A percentile compares a stretch with the other conserved stretches of the same genome.
Evolutionary conservation across 2,113 vertebrate genomes (phyloP).

Genomic region (Mungos mungo): DNA sequence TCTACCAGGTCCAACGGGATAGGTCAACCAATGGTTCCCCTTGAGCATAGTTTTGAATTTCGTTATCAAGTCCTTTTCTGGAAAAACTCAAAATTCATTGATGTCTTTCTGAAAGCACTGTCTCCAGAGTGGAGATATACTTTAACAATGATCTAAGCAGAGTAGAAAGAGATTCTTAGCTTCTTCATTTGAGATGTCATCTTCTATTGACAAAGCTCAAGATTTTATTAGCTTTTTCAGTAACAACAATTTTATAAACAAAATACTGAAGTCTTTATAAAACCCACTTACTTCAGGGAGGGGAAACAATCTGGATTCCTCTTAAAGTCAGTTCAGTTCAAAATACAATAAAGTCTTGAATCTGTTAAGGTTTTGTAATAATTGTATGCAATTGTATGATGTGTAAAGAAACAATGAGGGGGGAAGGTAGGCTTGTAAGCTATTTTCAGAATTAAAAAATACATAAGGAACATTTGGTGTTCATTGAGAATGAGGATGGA

Average conservation of each 20-base stretch:
- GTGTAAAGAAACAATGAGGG: not conserved
- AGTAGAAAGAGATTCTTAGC: not conserved
- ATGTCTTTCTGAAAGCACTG: not conserved
- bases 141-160: not conserved
- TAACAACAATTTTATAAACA: conserved; percentile 19
- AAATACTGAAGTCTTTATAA: not conserved
- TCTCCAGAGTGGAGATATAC: not conserved
- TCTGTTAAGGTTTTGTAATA: conserved; percentile 20
- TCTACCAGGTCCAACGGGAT: not conserved
- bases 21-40: not conserved
- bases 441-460: conserved; percentile 32
- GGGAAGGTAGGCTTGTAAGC: not conserved
- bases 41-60: not conserved
- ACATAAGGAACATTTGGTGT: not conserved
- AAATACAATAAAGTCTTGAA: conserved; percentile 6
- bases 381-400: conserved; percentile 18
- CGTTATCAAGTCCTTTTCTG: not conserved
- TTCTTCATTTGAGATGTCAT: not conserved
- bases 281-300: not conserved
- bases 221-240: not conserved
- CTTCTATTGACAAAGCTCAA: not conserved
- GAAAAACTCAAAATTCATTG: not conserved
- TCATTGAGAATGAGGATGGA: not conserved
- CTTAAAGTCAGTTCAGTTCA: not conserved
- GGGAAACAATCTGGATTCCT: not conserved